These are phyloP conservation scores for Hipposideros armiger DNA, from an alignment of 2,113 vertebrate genomes.

Conservation along the genomic window DNA sequence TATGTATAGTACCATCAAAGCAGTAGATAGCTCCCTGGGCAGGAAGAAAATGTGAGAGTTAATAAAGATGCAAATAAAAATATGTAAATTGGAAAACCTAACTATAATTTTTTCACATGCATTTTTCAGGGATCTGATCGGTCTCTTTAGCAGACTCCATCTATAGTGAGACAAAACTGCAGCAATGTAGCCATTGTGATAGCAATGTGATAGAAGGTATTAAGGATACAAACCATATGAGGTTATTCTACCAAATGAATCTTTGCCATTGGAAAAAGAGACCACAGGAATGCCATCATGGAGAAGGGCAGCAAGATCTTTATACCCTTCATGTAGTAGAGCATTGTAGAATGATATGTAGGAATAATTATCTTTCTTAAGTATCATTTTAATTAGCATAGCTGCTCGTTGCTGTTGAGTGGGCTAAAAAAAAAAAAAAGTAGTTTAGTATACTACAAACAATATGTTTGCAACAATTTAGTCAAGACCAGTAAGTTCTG, in stretches of 20 bases:
- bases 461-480: conserved; percentile 33
- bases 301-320: conserved; percentile 93
- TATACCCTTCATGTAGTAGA: conserved; percentile 93
- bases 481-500: neutral
- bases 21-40: neutral
- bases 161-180: neutral
- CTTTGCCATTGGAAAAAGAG: conserved; percentile 85
- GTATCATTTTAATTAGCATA: conserved; percentile 91
- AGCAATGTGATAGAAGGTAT: neutral
- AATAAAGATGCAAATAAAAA: conserved; percentile 18
- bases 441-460: conserved; percentile 53
- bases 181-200: neutral
- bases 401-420: conserved; percentile 92
- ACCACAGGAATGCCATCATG: conserved; percentile 87
- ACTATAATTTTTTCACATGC: neutral
- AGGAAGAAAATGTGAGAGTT: conserved; percentile 12
- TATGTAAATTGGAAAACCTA: conserved; percentile 11
- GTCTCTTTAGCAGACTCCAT: conserved; percentile 1
- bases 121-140: neutral
- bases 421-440: conserved; percentile 83
- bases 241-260: conserved; percentile 87
- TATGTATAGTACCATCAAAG: neutral
- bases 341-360: conserved; percentile 98
- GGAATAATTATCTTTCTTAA: conserved; percentile 93
- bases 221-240: conserved; percentile 90